Evolutionary conservation across 1,140 invertebrate species (phyloP).

Genomic region (Cephus cinctus): DNA sequence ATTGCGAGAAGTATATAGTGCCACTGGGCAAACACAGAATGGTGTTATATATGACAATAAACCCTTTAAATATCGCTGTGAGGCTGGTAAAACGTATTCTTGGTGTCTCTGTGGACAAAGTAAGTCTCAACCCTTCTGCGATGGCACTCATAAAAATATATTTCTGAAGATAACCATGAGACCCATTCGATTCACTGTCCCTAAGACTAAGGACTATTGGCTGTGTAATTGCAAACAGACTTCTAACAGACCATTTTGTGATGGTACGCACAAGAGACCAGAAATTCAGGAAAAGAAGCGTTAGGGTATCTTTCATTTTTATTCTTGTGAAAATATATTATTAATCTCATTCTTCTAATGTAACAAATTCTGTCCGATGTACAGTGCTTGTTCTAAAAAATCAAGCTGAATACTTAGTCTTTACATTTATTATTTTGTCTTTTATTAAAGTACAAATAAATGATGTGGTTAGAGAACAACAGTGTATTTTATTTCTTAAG

Average conservation of each 20-base stretch:
- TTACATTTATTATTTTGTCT: too few species aligned
- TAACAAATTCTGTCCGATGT: too few species aligned
- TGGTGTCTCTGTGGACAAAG: constrained; percentile 96
- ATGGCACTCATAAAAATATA: constrained; percentile 82
- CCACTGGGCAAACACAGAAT: constrained; percentile 62
- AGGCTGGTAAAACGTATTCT: constrained; percentile 79
- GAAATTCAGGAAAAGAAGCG: constrained; percentile 62
- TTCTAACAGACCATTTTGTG: constrained; percentile 92
- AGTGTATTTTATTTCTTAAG: too few species aligned
- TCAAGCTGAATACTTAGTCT: too few species aligned
- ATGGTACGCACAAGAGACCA: constrained; percentile 85
- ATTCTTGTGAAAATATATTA: too few species aligned
- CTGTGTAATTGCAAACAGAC: constrained; percentile 99
- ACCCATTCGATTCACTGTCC: constrained; percentile 81
- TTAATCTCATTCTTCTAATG: too few species aligned
- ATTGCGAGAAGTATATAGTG: constrained; percentile 61
- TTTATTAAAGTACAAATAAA: too few species aligned
- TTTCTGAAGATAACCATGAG: constrained; percentile 70
- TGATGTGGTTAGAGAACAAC: too few species aligned
- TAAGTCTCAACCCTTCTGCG: constrained; percentile 92
- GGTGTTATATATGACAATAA: constrained; percentile 84
- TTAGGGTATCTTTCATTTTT: too few species aligned
- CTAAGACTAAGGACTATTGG: constrained; percentile 93
- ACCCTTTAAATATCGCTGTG: constrained; percentile 78
- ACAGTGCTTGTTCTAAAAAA: too few species aligned